Base-by-base conservation (phyloP, 2,113 vertebrate species). In the Oncorhynchus kisutch region DNA sequence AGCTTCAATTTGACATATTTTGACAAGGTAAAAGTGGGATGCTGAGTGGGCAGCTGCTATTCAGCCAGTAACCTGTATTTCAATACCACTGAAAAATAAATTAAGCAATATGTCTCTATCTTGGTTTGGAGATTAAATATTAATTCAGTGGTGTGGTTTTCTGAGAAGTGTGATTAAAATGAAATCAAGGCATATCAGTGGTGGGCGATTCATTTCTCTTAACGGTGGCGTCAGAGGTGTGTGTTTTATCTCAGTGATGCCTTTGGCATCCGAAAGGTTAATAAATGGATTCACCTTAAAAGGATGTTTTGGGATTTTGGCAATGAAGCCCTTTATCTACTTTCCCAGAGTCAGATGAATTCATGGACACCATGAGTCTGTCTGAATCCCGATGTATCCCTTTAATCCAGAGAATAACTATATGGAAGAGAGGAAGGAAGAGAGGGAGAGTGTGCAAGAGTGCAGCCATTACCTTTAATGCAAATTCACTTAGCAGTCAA, bases 181-280 rank as follows among this genome's bases (percentile, higher is more conserved):
- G 73, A 85, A 89, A 90, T 88, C 79, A 87, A 87, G 85, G 83
- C 81, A 49, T 89, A 88, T 88, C 86, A 90, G 81, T 88, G 82
- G 79, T 81, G 73, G 54, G 70, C 85, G 89, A 90, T 92, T 91
- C 90, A 92, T 91, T 91, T 88, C 78, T 82, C 88, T 88, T 72
- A 85, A 70, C 84, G 84, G 70, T 69, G 73, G 71, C 64, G 70
- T 86, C 81, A 79, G 82, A 60, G 79, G 78, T 79, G 85, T 83
- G 77, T 84, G 74, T 79, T 81, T 85, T 71, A 86, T 88, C 84
- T 75, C 0, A 31, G 74, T 70, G 84, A 87, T 76, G 85, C 90
- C 89, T 75, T 79, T 89, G 88, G 92, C 85, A 84, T 85, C 76
- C 77, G 81, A 85, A 87, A 92, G 91, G 91, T 92, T 92, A 93